A percentile compares a stretch with the other conserved stretches of the same genome.
These are phyloP conservation scores for Epinotia ramella DNA, from an alignment of 2,888 invertebrate species.

Conservation along the genomic window DNA sequence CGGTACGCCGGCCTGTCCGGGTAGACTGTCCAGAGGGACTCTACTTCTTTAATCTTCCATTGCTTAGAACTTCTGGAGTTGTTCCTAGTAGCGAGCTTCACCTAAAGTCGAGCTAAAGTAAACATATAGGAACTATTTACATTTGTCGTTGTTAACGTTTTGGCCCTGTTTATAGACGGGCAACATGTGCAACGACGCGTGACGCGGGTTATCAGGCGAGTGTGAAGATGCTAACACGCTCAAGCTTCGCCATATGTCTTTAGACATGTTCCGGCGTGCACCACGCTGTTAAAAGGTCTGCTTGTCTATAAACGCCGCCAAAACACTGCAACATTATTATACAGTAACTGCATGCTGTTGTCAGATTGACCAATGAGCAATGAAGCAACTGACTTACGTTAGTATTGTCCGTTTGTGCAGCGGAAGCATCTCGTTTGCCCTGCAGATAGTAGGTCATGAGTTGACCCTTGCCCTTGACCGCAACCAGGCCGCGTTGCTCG, in stretches of 20 bases:
- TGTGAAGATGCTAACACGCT: not conserved
- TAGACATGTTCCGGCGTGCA: not conserved
- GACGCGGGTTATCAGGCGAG: not conserved
- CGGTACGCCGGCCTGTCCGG: slow-evolving; percentile 76
- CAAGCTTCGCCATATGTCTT: not conserved
- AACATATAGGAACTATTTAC: not conserved
- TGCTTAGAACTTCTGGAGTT: not conserved
- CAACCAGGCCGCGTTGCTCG: slow-evolving; percentile 96
- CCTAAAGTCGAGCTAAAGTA: not conserved
- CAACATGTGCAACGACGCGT: not conserved
- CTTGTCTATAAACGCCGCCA: not conserved
- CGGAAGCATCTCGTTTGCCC: slow-evolving; percentile 78
- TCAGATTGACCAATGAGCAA: not conserved
- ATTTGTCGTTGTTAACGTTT: not conserved
- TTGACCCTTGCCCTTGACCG: slow-evolving; percentile 98
- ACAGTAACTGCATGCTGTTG: not conserved
- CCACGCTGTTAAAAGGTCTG: not conserved
- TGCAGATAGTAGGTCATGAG: slow-evolving; percentile 97
- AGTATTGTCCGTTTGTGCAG: slow-evolving; percentile 49
- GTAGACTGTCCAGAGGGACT: slow-evolving; percentile 75
- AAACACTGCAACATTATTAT: not conserved
- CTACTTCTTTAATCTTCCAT: slow-evolving; percentile 25
- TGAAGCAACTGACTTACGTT: slow-evolving; percentile 40
- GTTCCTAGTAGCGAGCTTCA: not conserved
- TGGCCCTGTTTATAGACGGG: not conserved